phyloP scores from a whole-genome alignment of 1,140 invertebrate species.

The Vanessa atalanta region DNA sequence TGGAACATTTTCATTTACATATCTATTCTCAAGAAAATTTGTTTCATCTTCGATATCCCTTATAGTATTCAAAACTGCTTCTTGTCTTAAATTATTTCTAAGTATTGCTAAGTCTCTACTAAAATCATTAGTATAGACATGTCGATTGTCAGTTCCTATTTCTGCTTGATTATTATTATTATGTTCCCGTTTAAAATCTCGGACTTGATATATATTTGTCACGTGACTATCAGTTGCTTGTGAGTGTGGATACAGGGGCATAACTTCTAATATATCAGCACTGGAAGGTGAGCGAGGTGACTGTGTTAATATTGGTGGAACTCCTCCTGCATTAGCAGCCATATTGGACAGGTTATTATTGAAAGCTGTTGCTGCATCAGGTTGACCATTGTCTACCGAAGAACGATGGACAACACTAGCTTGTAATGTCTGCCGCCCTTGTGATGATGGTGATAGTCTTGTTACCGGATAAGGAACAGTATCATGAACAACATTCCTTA shows the following conservation, averaged over 20 bases:
- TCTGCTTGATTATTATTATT: constrained; percentile 79
- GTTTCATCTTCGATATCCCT: constrained; percentile 74
- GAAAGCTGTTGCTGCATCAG: constrained; percentile 42
- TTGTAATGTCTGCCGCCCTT: constrained; percentile 69
- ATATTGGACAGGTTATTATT: constrained; percentile 54
- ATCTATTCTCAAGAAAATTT: constrained; percentile 58
- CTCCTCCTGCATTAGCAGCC: constrained; percentile 48
- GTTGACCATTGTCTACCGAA: constrained; percentile 70
- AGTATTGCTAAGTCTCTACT: constrained; percentile 72
- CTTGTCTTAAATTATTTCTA: constrained; percentile 72
- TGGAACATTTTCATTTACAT: constrained; percentile 55
- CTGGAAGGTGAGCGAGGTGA: constrained; percentile 81
- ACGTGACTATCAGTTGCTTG: constrained; percentile 65
- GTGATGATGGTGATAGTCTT: constrained; percentile 65
- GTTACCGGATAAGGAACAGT: constrained; percentile 81
- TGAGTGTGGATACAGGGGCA: constrained; percentile 72
- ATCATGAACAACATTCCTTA: constrained; percentile 81
- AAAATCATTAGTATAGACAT: constrained; percentile 74
- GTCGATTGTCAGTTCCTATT: constrained; percentile 51
- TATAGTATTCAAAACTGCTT: constrained; percentile 68
- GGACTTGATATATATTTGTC: constrained; percentile 78
- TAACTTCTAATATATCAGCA: constrained; percentile 79
- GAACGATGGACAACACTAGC: constrained; percentile 72
- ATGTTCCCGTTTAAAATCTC: constrained; percentile 77
- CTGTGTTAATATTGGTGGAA: constrained; percentile 59